Base-by-base conservation (phyloP, 2,113 vertebrate genomes). In the Pipa parva region DNA sequence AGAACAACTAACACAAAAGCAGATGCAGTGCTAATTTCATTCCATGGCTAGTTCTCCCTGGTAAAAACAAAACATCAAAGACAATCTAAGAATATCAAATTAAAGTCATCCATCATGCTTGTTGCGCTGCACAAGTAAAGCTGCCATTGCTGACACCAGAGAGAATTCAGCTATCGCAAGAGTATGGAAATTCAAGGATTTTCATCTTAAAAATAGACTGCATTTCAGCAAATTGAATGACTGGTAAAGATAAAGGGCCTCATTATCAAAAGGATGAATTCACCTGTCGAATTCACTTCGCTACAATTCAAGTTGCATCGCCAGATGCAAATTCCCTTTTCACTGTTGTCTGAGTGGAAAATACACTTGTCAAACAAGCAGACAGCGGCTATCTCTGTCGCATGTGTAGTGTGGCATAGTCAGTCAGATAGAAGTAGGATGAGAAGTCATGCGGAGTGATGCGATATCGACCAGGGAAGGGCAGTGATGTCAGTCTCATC, bases 51-150 rank as follows among this genome's bases (percentile, higher is more conserved):
- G 76, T 75, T 85, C 73, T 85, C 74, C 74, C 73, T 74, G 72
- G 71, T 78, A 77, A 74, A 76, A 71, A 51, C 81, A 74, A 63
- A 82, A 85, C 59, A 84, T 81, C 76, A 81, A 85, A 89, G 76
- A 67, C 56, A 68, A 73, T 59, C 72, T 77, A 78, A 64, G 71
- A 82, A 80, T 80, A 81, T 83, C 61, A 78, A 85, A 92, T 91
- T 90, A 81, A 84, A 88, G 74, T 59, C 76, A 86, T 91, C 76
- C 74, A 82, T 90, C 90, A 89, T 70, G 75, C 71, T 79, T 55
- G 52, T 79, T 77, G 73, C 72, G 71, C 61, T 71, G 72, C 73
- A 57, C 50, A 75, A 74, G 80, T 74, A 75, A 79, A 78, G 33
- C 67, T 52, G 26, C 46, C 71, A 85, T 72, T 75, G 59, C 73